A percentile compares a stretch with the other conserved stretches of the same genome.
Conservation (phyloP, 2,888 invertebrate species). For the Aproaerema taeniolella region DNA sequence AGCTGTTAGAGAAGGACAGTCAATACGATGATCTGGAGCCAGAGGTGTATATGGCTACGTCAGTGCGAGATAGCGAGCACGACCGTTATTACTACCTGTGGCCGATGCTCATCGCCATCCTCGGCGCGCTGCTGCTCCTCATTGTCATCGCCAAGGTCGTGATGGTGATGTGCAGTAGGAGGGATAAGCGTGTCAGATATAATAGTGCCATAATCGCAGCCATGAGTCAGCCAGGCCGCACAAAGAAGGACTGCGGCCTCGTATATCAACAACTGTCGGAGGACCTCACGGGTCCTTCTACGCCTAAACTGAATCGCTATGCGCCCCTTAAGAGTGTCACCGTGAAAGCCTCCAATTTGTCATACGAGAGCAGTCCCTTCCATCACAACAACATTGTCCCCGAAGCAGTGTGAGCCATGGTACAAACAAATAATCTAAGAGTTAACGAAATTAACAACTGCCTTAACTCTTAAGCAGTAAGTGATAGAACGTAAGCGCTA, state of each 20-base stretch:
- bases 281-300: slow-evolving; percentile 82
- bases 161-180: slow-evolving; percentile 53
- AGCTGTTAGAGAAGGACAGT: slow-evolving; percentile 50
- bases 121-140: slow-evolving; percentile 75
- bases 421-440: slow-evolving; percentile 40
- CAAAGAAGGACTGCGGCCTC: slow-evolving; percentile 84
- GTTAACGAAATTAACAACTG: slow-evolving; percentile 59
- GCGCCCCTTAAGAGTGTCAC: slow-evolving; percentile 72
- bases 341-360: slow-evolving; percentile 65
- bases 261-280: slow-evolving; percentile 89
- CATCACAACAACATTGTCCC: slow-evolving; percentile 80
- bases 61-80: slow-evolving; percentile 56
- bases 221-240: slow-evolving; percentile 71
- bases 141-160: slow-evolving; percentile 72
- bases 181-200: slow-evolving; percentile 58
- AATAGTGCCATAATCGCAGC: slow-evolving; percentile 73
- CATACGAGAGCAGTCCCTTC: slow-evolving; percentile 80
- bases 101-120: slow-evolving; percentile 77
- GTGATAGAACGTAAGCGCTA: slow-evolving; percentile 72
- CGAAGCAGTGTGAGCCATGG: slow-evolving; percentile 73
- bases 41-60: slow-evolving; percentile 44
- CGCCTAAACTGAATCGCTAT: slow-evolving; percentile 83
- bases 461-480: slow-evolving; percentile 67
- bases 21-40: slow-evolving; percentile 44
- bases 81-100: slow-evolving; percentile 72